Evolutionary conservation across 2,888 invertebrate species (phyloP), one percentile per base, ranked within the genome.

Genomic region (Aphelenchoides bicaudatus): DNA sequence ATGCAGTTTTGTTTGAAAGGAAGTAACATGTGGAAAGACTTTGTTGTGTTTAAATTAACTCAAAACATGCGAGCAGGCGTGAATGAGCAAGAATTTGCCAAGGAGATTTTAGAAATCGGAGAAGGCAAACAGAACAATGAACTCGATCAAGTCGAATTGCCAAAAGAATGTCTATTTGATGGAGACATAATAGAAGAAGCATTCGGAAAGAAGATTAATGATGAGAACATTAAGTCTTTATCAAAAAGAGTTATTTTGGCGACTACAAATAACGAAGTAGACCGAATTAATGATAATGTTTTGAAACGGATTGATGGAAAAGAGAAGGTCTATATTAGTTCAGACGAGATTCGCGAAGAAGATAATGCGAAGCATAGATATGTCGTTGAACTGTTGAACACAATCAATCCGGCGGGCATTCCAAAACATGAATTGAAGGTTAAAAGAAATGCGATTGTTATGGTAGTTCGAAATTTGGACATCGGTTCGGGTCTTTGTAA

Each of bases 21-120:
- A 47, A 49, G 49, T 49, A 1, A 49, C 34, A 29, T 49, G 29
- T 49, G 49, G 49, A 23, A 13, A n/a, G 1, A 53, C 1, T 68
- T 66, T 25, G 19, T 62, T 10, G 23, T 19, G 13, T 21, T 59
- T 13, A 30, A 63, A n/a, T 49, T 62, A 1, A 25, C 59, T 6
- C n/a, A 59, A 34, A 61, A 62, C 19, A 63, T 61, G 60, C n/a
- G 62, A 2, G 66, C 68, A 5, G 31, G 30, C 4, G 19, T 13
- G 25, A 19, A 50, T 4, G 25, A 62, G 39, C 5, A 54, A 16
- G 34, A 64, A 4, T 62, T 62, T 65, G 61, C 31, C 3, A 2
- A 64, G 10, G 46, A 29, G 5, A 30, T 62, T 19, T n/a, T 48
- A 23, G 29, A 65, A 21, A 50, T 61, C 19, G 63, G 67, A 31